Base-by-base conservation (phyloP, 2,888 invertebrate species). In the Eumacrocentrus americanus region DNA sequence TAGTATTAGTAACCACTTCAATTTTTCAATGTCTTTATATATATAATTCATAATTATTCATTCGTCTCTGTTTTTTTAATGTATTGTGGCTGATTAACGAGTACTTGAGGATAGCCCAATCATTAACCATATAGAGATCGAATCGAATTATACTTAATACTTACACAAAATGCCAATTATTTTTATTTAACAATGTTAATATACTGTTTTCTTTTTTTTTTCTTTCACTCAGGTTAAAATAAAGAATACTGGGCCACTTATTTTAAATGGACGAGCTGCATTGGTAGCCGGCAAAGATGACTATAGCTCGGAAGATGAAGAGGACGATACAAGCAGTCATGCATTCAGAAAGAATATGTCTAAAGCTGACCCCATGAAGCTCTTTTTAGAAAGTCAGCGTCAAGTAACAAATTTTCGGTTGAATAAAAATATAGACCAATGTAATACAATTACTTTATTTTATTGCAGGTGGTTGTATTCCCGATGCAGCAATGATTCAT, bases 401-500 rank as follows among this genome's bases (percentile, higher is more conserved):
- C 37, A 14, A 51, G n/a, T n/a, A 29, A 29, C 29, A 6, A 29
- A 6, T 29, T 29, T 29, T 29, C 29, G 9, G 34, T 11, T 35
- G 14, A 38, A 12, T 29, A 6, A 25, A n/a, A n/a, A n/a, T n/a
- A n/a, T n/a, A 3, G 3, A 9, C 11, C 3, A 25, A 7, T 34
- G 9, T 25, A 7, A 23, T 12, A 40, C 5, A 11, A 18, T 38
- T 7, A 37, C 52, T 53, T 25, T 50, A 42, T 62, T 18, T 29
- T 50, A 56, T 35, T 54, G 60, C 59, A 85, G 85, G 85, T 76
- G 97, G 97, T 12, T 90, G 89, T 69, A 98, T 98, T 76, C 98
- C 98, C 7, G 98, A 98, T 84, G 98, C 98, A 7, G 95, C 95
- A 54, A 92, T 96, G 86, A 98, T 99, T 80, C 98, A 98, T 83